Base-by-base conservation (phyloP, 2,797 vertebrate genomes). In the Anniella stebbinsi region DNA sequence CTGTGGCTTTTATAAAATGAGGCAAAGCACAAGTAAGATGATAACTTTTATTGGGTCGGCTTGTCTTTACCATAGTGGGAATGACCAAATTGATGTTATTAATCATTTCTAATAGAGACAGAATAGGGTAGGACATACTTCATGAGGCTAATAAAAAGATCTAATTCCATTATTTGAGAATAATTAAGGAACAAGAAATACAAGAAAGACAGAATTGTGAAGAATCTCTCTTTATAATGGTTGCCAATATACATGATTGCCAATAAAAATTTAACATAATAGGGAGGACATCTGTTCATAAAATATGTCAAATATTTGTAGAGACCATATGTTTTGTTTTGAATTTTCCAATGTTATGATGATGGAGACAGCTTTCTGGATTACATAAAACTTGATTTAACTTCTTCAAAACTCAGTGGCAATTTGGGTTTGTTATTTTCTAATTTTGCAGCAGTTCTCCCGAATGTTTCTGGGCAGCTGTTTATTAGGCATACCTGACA, bases 311-410 rank as follows among this genome's bases (percentile, higher is more conserved):
- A 90, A 87, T 12, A 3, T 81, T 92, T 93, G 92, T 91, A 54
- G 90, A 81, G 63, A 30, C 72, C 86, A 67, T 87, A 90, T 87
- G 60, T 38, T 87, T 87, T 38, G 41, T 25, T 86, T 60, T 86
- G 88, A 23, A 87, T 93, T 87, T 93, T 21, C 93, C 89, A 90
- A 73, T 77, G 41, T 45, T 60, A 51, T 87, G 38, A 83, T 51
- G 48, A 87, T 90, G 45, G n/a, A 77, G 73, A 30, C 70, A 89
- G 82, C 51, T 82, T 89, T 84, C 67, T 86, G 13, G 77, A 45
- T 86, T 94, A 21, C 88, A 93, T 94, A 82, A 85, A 93, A 75
- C 41, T 76, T 92, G 33, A 92, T 94, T 93, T 91, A 91, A 91
- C 91, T 91, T 95, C 67, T 81, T 77, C 33, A 78, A 18, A 45